These are phyloP conservation scores for Cotesia congregata DNA, from an alignment of 2,888 invertebrate species.

Conservation along the genomic window DNA sequence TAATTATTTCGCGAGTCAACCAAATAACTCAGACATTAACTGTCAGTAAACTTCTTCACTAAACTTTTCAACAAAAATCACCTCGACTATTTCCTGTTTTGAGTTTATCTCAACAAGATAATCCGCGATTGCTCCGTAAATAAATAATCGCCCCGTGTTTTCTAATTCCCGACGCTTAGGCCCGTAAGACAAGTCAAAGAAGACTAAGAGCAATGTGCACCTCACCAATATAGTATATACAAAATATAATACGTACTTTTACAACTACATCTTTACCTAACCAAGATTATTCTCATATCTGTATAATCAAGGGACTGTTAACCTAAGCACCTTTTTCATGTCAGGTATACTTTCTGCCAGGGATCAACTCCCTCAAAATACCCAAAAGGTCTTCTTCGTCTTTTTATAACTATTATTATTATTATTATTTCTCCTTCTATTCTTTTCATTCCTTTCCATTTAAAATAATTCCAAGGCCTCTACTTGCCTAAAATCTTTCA, in stretches of 20 bases:
- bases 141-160: conserved; percentile 11
- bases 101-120: background rate
- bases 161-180: background rate
- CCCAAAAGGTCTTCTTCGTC: background rate
- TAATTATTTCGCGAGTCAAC: conserved; percentile 17
- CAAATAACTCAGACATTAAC: background rate
- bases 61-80: background rate
- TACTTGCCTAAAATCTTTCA: background rate
- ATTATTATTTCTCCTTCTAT: background rate
- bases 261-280: background rate
- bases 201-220: background rate
- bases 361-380: background rate
- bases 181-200: background rate
- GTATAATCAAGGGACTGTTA: background rate
- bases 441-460: background rate
- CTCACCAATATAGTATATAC: background rate
- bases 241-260: background rate
- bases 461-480: background rate
- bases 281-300: background rate
- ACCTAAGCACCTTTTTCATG: background rate
- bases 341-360: background rate
- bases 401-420: background rate
- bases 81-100: background rate
- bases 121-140: conserved; percentile 9
- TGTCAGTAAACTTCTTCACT: background rate